Evolutionary conservation across 2,797 vertebrate species (phyloP).

Genomic region (Avahi laniger): DNA sequence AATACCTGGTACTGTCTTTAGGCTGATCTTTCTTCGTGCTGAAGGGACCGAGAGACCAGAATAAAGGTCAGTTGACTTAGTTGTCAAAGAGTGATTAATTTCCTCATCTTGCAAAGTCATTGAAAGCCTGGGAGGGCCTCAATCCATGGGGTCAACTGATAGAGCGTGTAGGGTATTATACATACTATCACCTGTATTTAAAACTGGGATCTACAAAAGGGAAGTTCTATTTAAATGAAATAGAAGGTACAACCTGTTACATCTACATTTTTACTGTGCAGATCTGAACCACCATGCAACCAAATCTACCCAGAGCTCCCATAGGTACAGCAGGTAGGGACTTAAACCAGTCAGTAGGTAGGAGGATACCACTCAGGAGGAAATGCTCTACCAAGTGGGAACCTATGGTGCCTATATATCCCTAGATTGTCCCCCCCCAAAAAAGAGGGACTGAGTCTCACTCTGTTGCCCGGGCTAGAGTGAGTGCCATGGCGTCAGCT

Average conservation of each 20-base stretch:
- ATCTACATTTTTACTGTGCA: background rate
- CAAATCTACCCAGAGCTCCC: background rate
- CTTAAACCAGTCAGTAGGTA: conserved; percentile 19
- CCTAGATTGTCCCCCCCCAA: background rate
- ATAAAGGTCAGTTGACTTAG: background rate
- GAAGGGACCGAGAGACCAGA: background rate
- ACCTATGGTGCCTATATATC: background rate
- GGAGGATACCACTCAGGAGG: background rate
- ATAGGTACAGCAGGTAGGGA: background rate
- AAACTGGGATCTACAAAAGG: background rate
- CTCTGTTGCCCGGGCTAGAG: too few relatives aligned
- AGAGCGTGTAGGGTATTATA: background rate
- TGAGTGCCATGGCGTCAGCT: too few relatives aligned
- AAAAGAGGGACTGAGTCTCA: too few relatives aligned
- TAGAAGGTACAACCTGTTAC: background rate
- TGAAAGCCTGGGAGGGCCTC: background rate
- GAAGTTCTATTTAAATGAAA: background rate
- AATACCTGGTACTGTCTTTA: background rate
- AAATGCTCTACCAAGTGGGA: background rate
- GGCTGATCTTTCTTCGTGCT: background rate
- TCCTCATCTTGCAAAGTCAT: background rate
- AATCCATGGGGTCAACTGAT: background rate
- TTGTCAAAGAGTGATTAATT: background rate
- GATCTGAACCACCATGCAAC: background rate
- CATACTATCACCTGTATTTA: background rate